Base-by-base conservation (phyloP, 1,140 invertebrate genomes). In the Melipona quadrifasciata region DNA sequence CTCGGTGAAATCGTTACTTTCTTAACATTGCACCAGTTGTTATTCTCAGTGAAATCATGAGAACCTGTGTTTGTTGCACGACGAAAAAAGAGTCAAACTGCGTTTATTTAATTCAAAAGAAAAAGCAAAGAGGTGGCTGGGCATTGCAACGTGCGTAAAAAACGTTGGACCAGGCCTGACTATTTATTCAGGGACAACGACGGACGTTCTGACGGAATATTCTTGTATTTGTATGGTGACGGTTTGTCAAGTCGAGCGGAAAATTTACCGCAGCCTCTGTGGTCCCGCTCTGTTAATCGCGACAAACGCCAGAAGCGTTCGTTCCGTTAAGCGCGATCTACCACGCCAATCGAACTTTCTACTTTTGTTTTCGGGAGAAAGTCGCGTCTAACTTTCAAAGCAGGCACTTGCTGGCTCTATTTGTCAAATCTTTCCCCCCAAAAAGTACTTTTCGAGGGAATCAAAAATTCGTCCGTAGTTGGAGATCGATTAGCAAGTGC, bases 351-450 rank as follows among this genome's bases (percentile, higher is more conserved):
- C 82, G 55, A 82, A 85, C 79, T 85, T 82, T 88, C 78, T 83
- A 87, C 78, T 85, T 31, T 88, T 85, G 61, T 57, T 64, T 47
- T 39, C 39, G 11, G 31, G 85, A 73, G 88, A 90, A 87, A 90
- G 87, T 87, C 65, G 34, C 24, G 21, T 12, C 47, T 80, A 8
- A 16, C 39, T 47, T 47, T 47, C 39, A 47, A 47, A 0, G 6
- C 39, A 8, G 6, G 0, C 6, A 47, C 39, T 47, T 47, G 39
- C 8, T 8, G 6, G 8, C 8, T 47, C 8, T 47, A 47, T 47
- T 47, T 47, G 39, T 47, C 8, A 8, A 6, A 47, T 10, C 39
- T 47, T 47, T 47, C 39, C 6, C 6, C 39, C 31, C 31, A 31
- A 8, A 47, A 47, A 8, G 8, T 47, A 47, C 39, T 47, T 47